These are phyloP conservation scores for Mesocricetus auratus DNA, from an alignment of 2,113 vertebrate species.

Conservation along the genomic window DNA sequence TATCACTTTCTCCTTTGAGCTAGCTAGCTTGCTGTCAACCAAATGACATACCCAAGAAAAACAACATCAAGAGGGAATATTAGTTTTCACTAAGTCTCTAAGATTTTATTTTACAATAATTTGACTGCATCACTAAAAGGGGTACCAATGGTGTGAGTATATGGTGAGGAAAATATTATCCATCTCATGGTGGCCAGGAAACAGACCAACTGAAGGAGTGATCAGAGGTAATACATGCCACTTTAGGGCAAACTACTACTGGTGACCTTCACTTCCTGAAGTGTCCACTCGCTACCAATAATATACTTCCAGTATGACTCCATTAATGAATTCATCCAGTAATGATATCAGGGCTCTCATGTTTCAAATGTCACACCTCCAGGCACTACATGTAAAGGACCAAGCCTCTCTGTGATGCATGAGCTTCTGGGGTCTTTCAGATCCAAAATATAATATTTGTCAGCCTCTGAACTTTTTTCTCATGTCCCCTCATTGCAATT, in stretches of 20 bases:
- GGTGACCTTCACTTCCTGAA: not conserved
- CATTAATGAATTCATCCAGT: not conserved
- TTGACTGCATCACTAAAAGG: no score
- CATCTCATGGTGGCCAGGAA: not conserved
- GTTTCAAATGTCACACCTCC: not conserved
- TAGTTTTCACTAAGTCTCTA: not conserved
- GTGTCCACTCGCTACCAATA: not conserved
- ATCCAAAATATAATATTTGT: not conserved
- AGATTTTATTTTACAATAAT: not conserved
- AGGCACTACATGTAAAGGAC: not conserved
- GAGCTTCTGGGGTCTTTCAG: not conserved
- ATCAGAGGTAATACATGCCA: no score
- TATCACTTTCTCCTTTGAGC: not conserved
- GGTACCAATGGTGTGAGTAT: not conserved
- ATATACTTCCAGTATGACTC: not conserved
- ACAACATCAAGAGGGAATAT: not conserved
- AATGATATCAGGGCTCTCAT: not conserved
- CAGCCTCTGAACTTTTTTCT: not conserved
- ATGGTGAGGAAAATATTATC: not conserved
- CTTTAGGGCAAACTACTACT: not conserved
- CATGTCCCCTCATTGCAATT: not conserved
- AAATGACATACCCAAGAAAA: not conserved
- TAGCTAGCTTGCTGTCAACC: not conserved
- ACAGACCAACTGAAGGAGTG: not conserved
- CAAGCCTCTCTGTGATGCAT: not conserved